Percentiles rank a stretch among this genome's conserved stretches.
Evolutionary conservation across 2,888 invertebrate species (phyloP).

Genomic region (Synanthedon vespiformis): DNA sequence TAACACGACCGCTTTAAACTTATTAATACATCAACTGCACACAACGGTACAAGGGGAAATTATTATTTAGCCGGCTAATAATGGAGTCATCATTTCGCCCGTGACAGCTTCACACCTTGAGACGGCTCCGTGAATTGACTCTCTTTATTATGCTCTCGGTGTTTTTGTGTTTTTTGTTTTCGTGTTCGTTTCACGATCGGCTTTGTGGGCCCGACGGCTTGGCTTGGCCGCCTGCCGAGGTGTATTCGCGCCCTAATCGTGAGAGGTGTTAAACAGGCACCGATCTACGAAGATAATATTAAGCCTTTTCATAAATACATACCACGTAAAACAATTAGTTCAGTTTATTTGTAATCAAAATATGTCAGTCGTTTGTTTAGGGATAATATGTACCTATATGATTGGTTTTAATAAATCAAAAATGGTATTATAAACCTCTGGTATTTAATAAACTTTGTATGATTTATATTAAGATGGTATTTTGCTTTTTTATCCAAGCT

Average conservation of each 20-base stretch:
- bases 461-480: background rate
- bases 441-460: too few relatives aligned
- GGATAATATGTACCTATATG: background rate
- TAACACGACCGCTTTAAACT: conserved; percentile 29
- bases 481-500: too few relatives aligned
- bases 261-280: conserved; percentile 51
- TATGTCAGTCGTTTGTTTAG: background rate
- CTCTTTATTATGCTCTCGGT: conserved; percentile 46
- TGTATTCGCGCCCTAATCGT: conserved; percentile 22
- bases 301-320: background rate
- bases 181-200: conserved; percentile 45
- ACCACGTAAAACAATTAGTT: background rate
- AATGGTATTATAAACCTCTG: too few relatives aligned
- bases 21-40: conserved; percentile 41
- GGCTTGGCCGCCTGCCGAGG: conserved; percentile 24
- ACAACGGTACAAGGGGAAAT: conserved; percentile 41
- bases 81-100: conserved; percentile 64
- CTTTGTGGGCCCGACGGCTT: conserved; percentile 34
- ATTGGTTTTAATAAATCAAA: too few relatives aligned
- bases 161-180: conserved; percentile 32
- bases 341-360: background rate
- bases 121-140: conserved; percentile 51
- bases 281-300: conserved; percentile 27
- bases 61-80: conserved; percentile 63
- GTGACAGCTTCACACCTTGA: conserved; percentile 69